These are phyloP conservation scores for Xanthia icteritia DNA, from an alignment of 2,888 invertebrate genomes.

Conservation along the genomic window DNA sequence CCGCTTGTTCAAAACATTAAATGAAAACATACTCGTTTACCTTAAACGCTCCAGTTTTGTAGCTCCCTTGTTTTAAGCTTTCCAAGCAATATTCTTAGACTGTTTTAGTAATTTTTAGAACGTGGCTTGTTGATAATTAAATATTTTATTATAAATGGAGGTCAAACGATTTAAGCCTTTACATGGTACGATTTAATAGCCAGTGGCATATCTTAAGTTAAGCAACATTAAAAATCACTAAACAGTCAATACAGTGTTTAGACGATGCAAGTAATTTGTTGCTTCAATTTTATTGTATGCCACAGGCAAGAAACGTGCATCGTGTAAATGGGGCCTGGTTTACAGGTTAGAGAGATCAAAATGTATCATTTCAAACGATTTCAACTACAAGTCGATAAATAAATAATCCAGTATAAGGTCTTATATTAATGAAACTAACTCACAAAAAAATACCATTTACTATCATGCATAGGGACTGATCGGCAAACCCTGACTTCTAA, in stretches of 20 bases:
- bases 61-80: constrained; percentile 28
- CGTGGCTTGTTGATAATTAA: neutral
- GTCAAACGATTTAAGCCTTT: neutral
- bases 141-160: neutral
- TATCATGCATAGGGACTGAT: too few relatives aligned
- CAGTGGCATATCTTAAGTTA: neutral
- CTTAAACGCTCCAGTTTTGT: constrained; percentile 35
- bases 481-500: neutral
- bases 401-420: neutral
- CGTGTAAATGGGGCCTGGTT: neutral
- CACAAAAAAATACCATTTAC: neutral
- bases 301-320: neutral
- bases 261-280: neutral
- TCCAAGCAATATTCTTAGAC: neutral
- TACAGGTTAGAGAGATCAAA: neutral
- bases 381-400: neutral
- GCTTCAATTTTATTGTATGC: neutral
- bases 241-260: neutral
- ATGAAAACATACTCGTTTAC: constrained; percentile 52
- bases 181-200: neutral
- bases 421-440: neutral
- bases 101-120: neutral
- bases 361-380: neutral
- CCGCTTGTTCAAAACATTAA: constrained; percentile 13
- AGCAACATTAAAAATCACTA: neutral